phyloP scores from a whole-genome alignment of 2,888 invertebrate genomes.

The Drosophila barbarae region DNA sequence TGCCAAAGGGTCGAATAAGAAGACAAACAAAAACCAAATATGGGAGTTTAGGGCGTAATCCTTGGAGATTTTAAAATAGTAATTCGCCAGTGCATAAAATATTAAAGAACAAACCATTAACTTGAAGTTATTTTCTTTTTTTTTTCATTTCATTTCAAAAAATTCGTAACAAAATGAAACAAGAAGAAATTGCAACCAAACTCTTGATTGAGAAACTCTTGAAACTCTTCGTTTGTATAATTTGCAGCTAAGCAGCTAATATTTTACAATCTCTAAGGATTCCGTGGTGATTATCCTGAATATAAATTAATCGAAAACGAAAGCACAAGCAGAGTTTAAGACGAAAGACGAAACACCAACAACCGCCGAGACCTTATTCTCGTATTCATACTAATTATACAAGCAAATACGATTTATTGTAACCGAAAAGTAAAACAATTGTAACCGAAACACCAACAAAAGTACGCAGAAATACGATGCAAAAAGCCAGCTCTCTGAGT shows the following conservation, averaged over 20 bases:
- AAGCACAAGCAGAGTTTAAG: conserved; percentile 28
- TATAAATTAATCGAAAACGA: conserved; percentile 19
- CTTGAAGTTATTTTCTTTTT: too few relatives aligned
- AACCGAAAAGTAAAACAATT: conserved; percentile 31
- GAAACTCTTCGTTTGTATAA: neutral
- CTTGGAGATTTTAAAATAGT: conserved; percentile 12
- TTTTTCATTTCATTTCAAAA: neutral
- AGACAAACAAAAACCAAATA: conserved; percentile 4
- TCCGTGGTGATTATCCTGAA: neutral
- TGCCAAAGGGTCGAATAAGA: conserved; percentile 53
- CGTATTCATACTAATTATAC: conserved; percentile 20
- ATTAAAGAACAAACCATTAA: too few relatives aligned
- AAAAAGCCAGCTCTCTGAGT: neutral
- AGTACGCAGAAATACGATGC: conserved; percentile 3
- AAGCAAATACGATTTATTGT: conserved; percentile 32
- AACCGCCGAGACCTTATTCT: conserved; percentile 41
- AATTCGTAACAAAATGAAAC: neutral
- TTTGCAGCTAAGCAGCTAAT: neutral
- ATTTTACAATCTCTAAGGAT: conserved; percentile 15
- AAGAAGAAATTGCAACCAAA: neutral
- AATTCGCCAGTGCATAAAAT: neutral
- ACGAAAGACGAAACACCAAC: conserved; percentile 37
- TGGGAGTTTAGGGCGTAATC: neutral
- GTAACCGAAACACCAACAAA: conserved; percentile 40
- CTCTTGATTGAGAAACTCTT: neutral